Base-by-base conservation (phyloP, 2,113 vertebrate genomes). In the Seriola aureovittata region DNA sequence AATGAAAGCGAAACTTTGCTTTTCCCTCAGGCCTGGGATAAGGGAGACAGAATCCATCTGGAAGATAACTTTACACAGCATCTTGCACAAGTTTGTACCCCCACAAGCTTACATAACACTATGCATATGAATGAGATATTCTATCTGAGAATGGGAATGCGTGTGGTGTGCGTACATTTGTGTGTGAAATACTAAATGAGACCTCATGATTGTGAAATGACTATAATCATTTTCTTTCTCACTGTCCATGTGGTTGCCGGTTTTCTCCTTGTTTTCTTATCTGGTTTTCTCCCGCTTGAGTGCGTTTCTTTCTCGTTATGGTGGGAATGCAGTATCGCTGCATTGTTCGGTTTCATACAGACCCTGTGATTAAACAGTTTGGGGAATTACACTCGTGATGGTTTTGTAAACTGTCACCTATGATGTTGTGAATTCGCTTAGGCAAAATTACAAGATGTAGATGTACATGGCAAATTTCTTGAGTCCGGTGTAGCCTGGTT, bases 21-120 rank as follows among this genome's bases (percentile, higher is more conserved):
- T 81, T 81, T 81, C 89, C 92, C 86, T 71, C 82, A 87, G 88
- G 92, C 84, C 66, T 69, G 74, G 87, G 81, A 90, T 90, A 85
- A 91, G 80, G 83, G 71, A 89, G 82, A 88, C 88, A 84, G 83
- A 90, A 88, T 91, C 89, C 90, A 88, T 93, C 92, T 91, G 92
- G 66, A 84, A 93, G 89, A 91, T 93, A 93, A 86, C 89, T 86
- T 91, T 92, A 91, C 91, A 82, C 85, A 83, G 85, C 83, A 90
- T 85, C 90, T 91, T 64, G 57, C 80, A 81, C 78, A 88, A 88
- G 78, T 90, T 90, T 87, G 85, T 88, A 89, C 75, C 86, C 88
- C 86, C 78, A 88, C 84, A 86, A 92, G 89, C 89, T 90, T 88
- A 87, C 84, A 89, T 86, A 81, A 87, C 72, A 71, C 80, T 82